Conservation (phyloP, 2,113 vertebrate species). For the Marmota monax region DNA sequence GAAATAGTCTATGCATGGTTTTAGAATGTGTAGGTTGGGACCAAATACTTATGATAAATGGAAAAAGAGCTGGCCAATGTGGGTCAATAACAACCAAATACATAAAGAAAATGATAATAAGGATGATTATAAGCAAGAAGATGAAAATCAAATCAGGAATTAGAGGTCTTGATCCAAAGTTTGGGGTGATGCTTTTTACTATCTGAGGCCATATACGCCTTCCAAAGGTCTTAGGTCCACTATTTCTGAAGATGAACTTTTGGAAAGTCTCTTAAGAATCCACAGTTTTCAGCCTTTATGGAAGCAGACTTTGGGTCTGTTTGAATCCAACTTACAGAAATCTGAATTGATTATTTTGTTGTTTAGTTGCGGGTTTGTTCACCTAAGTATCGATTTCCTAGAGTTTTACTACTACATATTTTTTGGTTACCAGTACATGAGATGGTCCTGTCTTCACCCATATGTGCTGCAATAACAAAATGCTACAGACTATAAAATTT, state of each 20-base stretch:
- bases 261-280: background rate
- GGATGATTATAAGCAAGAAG: background rate
- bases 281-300: background rate
- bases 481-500: background rate
- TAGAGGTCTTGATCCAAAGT: background rate
- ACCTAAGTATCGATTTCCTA: background rate
- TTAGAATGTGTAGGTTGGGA: background rate
- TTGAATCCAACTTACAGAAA: background rate
- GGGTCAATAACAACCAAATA: background rate
- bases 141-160: background rate
- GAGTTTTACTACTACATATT: background rate
- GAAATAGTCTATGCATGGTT: background rate
- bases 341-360: constrained; percentile 1
- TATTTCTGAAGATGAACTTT: background rate
- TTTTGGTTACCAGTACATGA: background rate
- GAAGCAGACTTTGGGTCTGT: background rate
- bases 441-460: background rate
- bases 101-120: background rate
- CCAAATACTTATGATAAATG: background rate
- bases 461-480: background rate
- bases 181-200: background rate
- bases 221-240: background rate
- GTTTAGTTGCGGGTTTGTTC: background rate
- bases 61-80: background rate
- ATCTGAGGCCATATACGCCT: background rate